Base-by-base conservation (phyloP, 2,797 vertebrate species). In the Atherinosoma microstoma region DNA sequence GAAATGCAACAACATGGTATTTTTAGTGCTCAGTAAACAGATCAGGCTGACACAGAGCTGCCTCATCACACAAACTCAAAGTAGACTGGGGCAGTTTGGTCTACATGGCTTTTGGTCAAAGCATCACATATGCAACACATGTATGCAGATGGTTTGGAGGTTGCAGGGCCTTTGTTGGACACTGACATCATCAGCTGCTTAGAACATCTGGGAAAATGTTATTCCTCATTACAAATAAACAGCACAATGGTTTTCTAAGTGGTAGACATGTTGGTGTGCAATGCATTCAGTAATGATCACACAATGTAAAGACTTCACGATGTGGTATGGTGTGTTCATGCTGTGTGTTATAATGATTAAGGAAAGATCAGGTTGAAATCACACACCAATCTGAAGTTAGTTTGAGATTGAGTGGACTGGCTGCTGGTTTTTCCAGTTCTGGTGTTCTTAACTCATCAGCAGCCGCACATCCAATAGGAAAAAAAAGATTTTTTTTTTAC, bases 11-110 rank as follows among this genome's bases (percentile, higher is more conserved):
- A 79, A 30, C 64, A 66, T 70, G 80, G 73, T 91, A 89, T 91
- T 93, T 92, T 87, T 90, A 88, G 89, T 83, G 69, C 29, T 66
- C 51, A 35, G 86, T 85, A 88, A 90, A 91, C 89, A 91, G 74
- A 86, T 74, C 64, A 53, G 84, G 79, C 75, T 83, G 38, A 24
- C 16, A 71, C 68, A 73, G 78, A 70, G 66, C 79, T 75, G 75
- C 78, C 60, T 82, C 80, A 42, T 82, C 84, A 79, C 70, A 85
- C 82, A 89, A 89, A 88, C 85, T 85, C 27, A 84, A 63, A 83
- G 78, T 84, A 88, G 86, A 84, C 73, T 72, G 24, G 60, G 59
- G 42, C 51, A 61, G 24, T 67, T 65, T 49, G 58, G 64, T 67
- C 70, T 72, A 22, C 70, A 60, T 40, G 65, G 63, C 63, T 72